phyloP scores from a whole-genome alignment of 1,140 invertebrate species.

The Zaprionus inermis region DNA sequence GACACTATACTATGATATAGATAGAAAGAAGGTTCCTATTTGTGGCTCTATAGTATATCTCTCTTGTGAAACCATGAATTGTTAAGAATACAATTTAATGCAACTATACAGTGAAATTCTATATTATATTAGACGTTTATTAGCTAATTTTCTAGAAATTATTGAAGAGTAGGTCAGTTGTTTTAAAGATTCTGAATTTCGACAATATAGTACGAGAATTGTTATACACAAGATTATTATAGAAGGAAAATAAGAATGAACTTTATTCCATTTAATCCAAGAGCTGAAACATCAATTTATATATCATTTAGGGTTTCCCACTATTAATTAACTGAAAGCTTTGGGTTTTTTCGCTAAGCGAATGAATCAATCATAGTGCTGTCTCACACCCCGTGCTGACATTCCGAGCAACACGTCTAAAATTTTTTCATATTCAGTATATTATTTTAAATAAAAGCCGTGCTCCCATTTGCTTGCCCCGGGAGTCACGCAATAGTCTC shows the following conservation, averaged over 20 bases:
- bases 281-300: background rate
- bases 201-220: no score
- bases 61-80: no score
- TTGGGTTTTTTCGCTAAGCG: background rate
- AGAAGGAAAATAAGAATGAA: no score
- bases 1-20: no score
- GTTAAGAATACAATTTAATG: no score
- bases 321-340: constrained; percentile 4
- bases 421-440: constrained; percentile 13
- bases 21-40: background rate
- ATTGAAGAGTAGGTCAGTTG: no score
- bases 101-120: background rate
- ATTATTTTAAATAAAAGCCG: constrained; percentile 40
- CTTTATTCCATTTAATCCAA: no score
- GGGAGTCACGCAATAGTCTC: constrained; percentile 69
- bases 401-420: constrained; percentile 22
- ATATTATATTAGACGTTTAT: background rate
- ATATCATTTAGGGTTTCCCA: background rate
- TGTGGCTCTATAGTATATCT: background rate
- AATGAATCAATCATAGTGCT: constrained; percentile 39
- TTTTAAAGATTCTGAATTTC: no score
- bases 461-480: constrained; percentile 64
- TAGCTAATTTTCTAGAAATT: no score
- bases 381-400: background rate
- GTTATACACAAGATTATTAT: no score